These are phyloP conservation scores for Pantherophis guttatus DNA, from an alignment of 2,113 vertebrate species.

Conservation along the genomic window DNA sequence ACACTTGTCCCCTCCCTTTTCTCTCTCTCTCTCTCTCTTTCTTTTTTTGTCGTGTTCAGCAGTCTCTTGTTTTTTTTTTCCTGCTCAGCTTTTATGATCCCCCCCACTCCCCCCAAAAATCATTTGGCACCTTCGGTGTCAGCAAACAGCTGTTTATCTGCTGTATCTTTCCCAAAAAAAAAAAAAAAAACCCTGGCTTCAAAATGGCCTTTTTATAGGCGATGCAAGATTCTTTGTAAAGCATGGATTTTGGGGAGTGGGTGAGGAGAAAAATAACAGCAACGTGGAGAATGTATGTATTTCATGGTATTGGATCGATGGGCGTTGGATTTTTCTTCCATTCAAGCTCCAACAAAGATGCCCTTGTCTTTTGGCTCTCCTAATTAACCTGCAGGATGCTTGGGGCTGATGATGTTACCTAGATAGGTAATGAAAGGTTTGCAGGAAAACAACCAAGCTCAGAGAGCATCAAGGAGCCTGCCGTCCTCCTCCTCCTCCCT, in stretches of 20 bases:
- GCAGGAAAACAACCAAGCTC: no score
- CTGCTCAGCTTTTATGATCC: slow-evolving; percentile 57
- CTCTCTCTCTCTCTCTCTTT: neutral
- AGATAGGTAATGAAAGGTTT: neutral
- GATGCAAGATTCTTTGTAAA: slow-evolving; percentile 67
- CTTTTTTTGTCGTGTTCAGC: slow-evolving; percentile 52
- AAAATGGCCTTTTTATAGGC: slow-evolving; percentile 65
- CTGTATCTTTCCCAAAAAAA: slow-evolving; percentile 45
- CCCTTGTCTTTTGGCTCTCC: neutral
- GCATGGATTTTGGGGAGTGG: slow-evolving; percentile 48
- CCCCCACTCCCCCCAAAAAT: slow-evolving; percentile 42
- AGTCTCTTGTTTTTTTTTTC: slow-evolving; percentile 39
- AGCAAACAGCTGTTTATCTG: slow-evolving; percentile 62
- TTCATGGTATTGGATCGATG: slow-evolving; percentile 67
- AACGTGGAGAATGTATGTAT: slow-evolving; percentile 44
- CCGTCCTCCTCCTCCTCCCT: no score
- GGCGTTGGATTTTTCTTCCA: slow-evolving; percentile 56
- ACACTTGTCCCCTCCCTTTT: slow-evolving; percentile 22
- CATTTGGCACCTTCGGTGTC: slow-evolving; percentile 63
- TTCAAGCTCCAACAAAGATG: slow-evolving; percentile 22
- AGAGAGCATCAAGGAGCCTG: no score
- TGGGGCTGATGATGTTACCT: neutral
- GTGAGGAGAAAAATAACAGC: neutral
- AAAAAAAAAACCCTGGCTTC: slow-evolving; percentile 31
- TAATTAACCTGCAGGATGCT: neutral